Evolutionary conservation across 2,888 invertebrate genomes (phyloP), one percentile per base, ranked within the genome.

Genomic region (Lottia scabra): DNA sequence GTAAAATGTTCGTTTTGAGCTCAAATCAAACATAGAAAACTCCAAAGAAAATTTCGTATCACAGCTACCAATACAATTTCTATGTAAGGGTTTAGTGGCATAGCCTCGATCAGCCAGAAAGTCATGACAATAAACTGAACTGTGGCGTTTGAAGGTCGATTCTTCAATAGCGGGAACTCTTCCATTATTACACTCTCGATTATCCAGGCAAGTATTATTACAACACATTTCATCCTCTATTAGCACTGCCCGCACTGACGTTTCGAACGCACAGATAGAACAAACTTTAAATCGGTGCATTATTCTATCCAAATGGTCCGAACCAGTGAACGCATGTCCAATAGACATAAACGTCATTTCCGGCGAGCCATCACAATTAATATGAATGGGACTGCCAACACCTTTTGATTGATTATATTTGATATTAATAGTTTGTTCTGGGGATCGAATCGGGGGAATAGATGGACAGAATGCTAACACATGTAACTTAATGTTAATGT

Each of bases 91-190:
- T 43, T 71, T 69, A 12, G 68, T 72, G 15, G 63, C 67, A 13
- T 75, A 73, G 65, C 73, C 72, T 38, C 71, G 68, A 4, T 64
- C 45, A 12, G 75, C 70, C 15, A 79, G 70, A 67, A 79, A 79
- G 66, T 77, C 75, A 65, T 77, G 76, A 63, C 79, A 79, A 73
- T 77, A 76, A 13, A 79, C 76, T 63, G 71, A 74, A 71, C 72
- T 74, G 23, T 77, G 76, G 48, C 75, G 67, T 2, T 23, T 15
- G 67, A 77, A 77, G 15, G 72, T 67, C 64, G 48, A 67, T 45
- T 48, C 72, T 64, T 79, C 79, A 10, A 62, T 65, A 27, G 23
- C 64, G 62, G 70, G 68, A 26, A 63, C 19, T 23, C 19, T 12
- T 19, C 65, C 48, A 13, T 69, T 63, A 63, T 46, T 70, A 67